Percentiles rank a stretch among this genome's conserved stretches.
These are phyloP conservation scores for Antechinus stuartii DNA, from an alignment of 2,113 vertebrate genomes.

Conservation along the genomic window DNA sequence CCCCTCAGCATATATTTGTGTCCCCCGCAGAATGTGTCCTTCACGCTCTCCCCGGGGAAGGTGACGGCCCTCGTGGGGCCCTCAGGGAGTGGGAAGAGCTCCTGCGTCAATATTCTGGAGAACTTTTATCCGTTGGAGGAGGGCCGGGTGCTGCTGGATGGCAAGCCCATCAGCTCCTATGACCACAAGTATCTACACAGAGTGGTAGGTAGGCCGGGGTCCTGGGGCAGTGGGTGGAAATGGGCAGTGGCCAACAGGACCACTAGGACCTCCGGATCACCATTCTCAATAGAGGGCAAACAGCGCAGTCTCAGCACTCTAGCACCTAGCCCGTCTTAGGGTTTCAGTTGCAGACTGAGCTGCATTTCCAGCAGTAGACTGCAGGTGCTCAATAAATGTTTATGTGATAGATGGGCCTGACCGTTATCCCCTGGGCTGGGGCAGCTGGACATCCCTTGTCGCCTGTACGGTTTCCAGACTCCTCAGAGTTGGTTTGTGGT, in stretches of 20 bases:
- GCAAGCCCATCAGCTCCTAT: constrained; percentile 88
- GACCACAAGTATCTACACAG: constrained; percentile 94
- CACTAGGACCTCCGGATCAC: neutral
- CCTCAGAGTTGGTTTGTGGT: neutral
- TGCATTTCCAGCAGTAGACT: neutral
- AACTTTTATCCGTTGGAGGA: constrained; percentile 94
- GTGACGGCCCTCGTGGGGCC: constrained; percentile 96
- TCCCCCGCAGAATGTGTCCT: constrained; percentile 90
- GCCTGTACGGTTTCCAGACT: neutral
- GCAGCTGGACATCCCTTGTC: accelerated
- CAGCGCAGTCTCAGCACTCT: neutral
- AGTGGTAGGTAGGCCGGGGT: constrained; percentile 84
- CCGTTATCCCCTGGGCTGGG: neutral
- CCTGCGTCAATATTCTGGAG: constrained; percentile 95
- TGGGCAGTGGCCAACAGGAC: neutral
- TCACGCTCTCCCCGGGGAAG: constrained; percentile 91
- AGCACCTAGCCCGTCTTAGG: neutral
- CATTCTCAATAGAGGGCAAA: neutral
- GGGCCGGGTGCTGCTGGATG: constrained; percentile 94
- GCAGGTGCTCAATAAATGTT: neutral
- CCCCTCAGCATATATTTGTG: neutral
- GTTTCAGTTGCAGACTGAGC: neutral
- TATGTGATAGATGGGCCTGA: neutral
- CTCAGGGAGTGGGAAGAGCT: constrained; percentile 97
- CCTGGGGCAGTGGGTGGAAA: neutral